phyloP scores from a whole-genome alignment of 2,113 vertebrate genomes.

The Neolamprologus kungweensis region DNA sequence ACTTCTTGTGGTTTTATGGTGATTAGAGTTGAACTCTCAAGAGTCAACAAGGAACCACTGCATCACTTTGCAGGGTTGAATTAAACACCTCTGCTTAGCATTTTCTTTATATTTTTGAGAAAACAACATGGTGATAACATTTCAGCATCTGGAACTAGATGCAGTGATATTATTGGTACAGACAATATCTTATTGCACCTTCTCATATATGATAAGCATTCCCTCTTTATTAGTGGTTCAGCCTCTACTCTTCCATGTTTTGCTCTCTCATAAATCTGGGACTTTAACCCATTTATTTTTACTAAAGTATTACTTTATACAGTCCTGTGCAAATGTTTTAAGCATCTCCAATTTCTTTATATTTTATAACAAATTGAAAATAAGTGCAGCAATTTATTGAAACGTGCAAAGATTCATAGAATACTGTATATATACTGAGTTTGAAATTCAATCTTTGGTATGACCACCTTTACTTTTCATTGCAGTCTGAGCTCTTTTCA shows the following conservation, averaged over 20 bases:
- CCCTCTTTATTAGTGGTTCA: not conserved
- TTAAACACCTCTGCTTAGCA: not conserved
- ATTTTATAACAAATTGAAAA: not conserved
- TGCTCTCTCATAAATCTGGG: not conserved
- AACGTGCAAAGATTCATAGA: not conserved
- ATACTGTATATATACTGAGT: not conserved
- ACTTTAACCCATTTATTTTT: not conserved
- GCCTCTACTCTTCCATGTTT: not conserved
- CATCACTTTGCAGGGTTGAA: not conserved
- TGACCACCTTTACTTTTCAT: not conserved
- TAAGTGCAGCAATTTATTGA: not conserved
- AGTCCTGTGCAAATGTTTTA: not conserved
- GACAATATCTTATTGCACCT: not conserved
- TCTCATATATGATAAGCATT: not conserved
- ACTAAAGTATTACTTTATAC: not conserved
- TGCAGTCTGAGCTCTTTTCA: not conserved
- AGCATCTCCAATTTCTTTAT: not conserved
- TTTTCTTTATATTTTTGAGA: not conserved
- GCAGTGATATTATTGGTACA: not conserved
- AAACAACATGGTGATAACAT: not conserved
- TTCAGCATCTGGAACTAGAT: not conserved
- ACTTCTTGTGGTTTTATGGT: not conserved
- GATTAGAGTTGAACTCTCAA: not conserved
- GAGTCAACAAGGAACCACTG: not conserved
- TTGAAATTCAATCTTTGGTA: not conserved